Percentiles rank a stretch among this genome's conserved stretches.
Evolutionary conservation across 1,140 invertebrate species (phyloP).

Genomic region (Hylyphantes graminicola): DNA sequence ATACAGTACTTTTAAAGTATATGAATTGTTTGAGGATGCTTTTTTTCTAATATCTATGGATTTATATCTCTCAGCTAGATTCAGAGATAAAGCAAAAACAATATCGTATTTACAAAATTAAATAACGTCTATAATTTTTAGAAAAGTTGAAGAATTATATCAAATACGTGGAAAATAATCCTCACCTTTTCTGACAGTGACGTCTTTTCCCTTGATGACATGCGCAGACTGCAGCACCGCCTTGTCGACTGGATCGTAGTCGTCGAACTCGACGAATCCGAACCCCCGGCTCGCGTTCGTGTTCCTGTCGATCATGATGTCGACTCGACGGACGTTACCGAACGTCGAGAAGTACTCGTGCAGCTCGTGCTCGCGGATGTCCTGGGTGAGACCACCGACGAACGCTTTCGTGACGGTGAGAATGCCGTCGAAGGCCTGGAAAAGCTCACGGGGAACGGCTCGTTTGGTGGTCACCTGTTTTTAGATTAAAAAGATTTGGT

Average conservation of each 20-base stretch:
- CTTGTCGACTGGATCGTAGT: slow-evolving; percentile 56
- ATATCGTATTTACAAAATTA: too few relatives aligned
- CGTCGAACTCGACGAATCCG: slow-evolving; percentile 54
- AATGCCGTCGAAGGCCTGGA: slow-evolving; percentile 37
- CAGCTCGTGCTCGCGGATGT: slow-evolving; percentile 92
- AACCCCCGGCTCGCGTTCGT: slow-evolving; percentile 41
- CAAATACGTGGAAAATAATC: too few relatives aligned
- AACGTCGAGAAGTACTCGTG: slow-evolving; percentile 89
- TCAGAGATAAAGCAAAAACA: too few relatives aligned
- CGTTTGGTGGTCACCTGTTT: slow-evolving; percentile 42
- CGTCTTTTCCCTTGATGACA: slow-evolving; percentile 31
- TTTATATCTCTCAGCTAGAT: too few relatives aligned
- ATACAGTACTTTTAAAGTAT: too few relatives aligned
- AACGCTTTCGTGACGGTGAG: slow-evolving; percentile 79
- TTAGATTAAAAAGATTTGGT: too few relatives aligned
- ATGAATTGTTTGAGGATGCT: too few relatives aligned
- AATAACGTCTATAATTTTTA: too few relatives aligned
- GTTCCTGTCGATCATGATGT: slow-evolving; percentile 49
- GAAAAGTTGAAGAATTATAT: too few relatives aligned
- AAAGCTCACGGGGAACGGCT: slow-evolving; percentile 42
- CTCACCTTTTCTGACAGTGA: slow-evolving; percentile 52
- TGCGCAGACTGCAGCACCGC: slow-evolving; percentile 33
- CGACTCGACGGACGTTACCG: slow-evolving; percentile 76
- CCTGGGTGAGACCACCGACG: slow-evolving; percentile 90
- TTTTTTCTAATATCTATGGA: too few relatives aligned